These are phyloP conservation scores for Sciurus niger DNA, from an alignment of 2,113 vertebrate species.

Conservation along the genomic window DNA sequence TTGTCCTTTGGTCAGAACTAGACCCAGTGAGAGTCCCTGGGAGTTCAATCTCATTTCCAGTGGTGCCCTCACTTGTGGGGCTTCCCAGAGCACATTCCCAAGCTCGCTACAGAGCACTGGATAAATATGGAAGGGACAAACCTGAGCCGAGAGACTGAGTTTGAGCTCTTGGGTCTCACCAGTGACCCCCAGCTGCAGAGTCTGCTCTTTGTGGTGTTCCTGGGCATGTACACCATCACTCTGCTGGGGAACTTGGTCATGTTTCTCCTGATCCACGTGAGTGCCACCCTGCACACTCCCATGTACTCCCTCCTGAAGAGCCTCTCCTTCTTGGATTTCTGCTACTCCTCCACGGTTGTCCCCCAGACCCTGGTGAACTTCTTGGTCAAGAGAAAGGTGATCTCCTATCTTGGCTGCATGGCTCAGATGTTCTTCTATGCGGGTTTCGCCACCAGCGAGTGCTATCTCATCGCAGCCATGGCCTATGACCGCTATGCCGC, in stretches of 20 bases:
- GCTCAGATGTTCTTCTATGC: slow-evolving; percentile 77
- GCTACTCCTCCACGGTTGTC: slow-evolving; percentile 65
- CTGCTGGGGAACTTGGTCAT: slow-evolving; percentile 72
- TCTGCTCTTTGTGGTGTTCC: slow-evolving; percentile 68
- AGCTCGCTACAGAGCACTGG: background rate
- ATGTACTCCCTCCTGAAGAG: slow-evolving; percentile 78
- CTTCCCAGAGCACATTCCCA: too few species aligned
- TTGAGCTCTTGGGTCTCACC: slow-evolving; percentile 76
- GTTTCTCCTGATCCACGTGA: slow-evolving; percentile 63
- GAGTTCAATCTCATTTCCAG: background rate
- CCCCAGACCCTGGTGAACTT: slow-evolving; percentile 76
- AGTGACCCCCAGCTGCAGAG: slow-evolving; percentile 58
- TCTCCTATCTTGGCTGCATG: slow-evolving; percentile 74
- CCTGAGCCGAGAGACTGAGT: slow-evolving; percentile 58
- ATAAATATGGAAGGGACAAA: slow-evolving; percentile 67
- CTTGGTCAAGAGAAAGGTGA: slow-evolving; percentile 69
- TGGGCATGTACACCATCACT: slow-evolving; percentile 50
- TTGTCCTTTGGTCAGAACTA: background rate
- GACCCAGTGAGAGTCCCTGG: background rate
- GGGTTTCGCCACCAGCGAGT: slow-evolving; percentile 72
- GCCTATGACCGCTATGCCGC: slow-evolving; percentile 67
- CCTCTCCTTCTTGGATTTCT: slow-evolving; percentile 77
- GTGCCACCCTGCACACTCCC: slow-evolving; percentile 52
- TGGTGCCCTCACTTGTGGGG: too few species aligned
- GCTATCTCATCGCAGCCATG: slow-evolving; percentile 68